Base-by-base conservation (phyloP, 2,888 invertebrate genomes). In the Erebia epiphron region DNA sequence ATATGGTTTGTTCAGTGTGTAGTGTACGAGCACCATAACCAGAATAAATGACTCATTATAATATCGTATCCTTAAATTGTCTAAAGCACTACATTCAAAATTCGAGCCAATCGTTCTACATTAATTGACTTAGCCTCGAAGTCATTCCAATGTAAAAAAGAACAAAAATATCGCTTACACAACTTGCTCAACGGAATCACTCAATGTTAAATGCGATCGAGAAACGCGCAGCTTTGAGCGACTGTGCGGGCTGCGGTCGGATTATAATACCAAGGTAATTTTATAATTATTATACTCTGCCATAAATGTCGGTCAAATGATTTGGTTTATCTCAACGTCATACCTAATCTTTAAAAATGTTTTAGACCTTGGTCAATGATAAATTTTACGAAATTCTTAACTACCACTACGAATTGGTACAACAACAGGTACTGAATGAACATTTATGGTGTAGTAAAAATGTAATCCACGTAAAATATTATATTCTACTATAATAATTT, bases 81-180 rank as follows among this genome's bases (percentile, higher is more conserved):
- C 61, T 21, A 62, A 46, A 62, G 43, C 9, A 14, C 18, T 63
- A 56, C 13, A 50, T 67, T 58, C 26, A 63, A 54, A 67, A 21
- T n/a, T 54, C 16, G 18, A 68, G 57, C 49, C 58, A 35, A 46
- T 61, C 54, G 57, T 62, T 68, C 67, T 56, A 67, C 43, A 52
- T 69, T 67, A 69, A 68, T 62, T 21, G 60, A 56, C 41, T 64
- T 68, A 68, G 50, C 73, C 70, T 73, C 73, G 72, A 69, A 61
- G 43, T 56, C 46, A 50, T 62, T 66, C 62, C 57, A 63, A 67
- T 62, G 7, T 35, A 67, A 69, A 46, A 69, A 57, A 18, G n/a
- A 43, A 41, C 54, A 69, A 41, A 63, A 69, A 58, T 69, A 69
- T 67, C 26, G 35, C 57, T 72, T 72, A 66, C 69, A 67, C 69